These are phyloP conservation scores for Allophyes oxyacanthae DNA, from an alignment of 2,888 invertebrate species.

Conservation along the genomic window DNA sequence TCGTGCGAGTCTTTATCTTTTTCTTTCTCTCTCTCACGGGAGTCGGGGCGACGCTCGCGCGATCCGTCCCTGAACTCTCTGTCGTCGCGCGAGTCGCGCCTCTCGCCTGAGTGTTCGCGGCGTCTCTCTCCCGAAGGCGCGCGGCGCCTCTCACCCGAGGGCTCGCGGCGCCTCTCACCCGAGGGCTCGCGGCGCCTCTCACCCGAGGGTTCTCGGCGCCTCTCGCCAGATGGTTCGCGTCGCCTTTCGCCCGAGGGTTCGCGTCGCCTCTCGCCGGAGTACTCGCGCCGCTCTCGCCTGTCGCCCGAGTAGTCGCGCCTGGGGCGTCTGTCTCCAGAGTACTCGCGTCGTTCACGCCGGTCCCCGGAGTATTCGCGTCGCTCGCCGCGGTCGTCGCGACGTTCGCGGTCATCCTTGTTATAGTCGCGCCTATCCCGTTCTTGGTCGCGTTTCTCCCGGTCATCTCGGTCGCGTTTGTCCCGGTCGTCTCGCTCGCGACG, in stretches of 20 bases:
- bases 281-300: not conserved
- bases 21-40: constrained; percentile 30
- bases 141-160: constrained; percentile 41
- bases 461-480: constrained; percentile 53
- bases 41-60: constrained; percentile 49
- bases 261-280: constrained; percentile 37
- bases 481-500: constrained; percentile 53
- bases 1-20: constrained; percentile 24
- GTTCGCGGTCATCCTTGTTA: constrained; percentile 51
- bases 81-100: not conserved
- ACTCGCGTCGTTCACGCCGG: constrained; percentile 41
- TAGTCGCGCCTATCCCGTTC: constrained; percentile 53
- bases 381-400: constrained; percentile 57
- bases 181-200: constrained; percentile 46
- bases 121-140: constrained; percentile 43
- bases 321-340: constrained; percentile 33
- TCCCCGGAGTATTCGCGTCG: constrained; percentile 51
- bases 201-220: constrained; percentile 50
- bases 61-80: constrained; percentile 29
- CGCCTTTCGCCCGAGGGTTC: constrained; percentile 45
- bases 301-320: constrained; percentile 44
- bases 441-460: constrained; percentile 45
- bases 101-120: constrained; percentile 43
- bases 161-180: constrained; percentile 34
- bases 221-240: constrained; percentile 46